Percentiles rank a stretch among this genome's conserved stretches.
phyloP scores from a whole-genome alignment of 2,797 vertebrate species.

The Tenualosa ilisha region DNA sequence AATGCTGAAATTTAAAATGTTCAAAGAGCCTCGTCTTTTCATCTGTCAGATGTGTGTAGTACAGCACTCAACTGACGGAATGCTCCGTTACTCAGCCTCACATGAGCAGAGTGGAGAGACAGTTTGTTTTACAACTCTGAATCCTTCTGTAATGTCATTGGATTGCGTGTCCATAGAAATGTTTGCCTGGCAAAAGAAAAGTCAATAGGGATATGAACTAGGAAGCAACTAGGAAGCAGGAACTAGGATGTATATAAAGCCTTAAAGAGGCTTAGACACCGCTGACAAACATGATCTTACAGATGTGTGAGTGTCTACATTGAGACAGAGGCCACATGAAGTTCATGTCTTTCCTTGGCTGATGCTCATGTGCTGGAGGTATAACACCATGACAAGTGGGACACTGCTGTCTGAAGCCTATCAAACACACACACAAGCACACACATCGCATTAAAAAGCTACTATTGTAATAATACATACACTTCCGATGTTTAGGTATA shows the following conservation, averaged over 20 bases:
- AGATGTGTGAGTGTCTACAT: background rate
- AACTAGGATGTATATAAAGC: too few species aligned
- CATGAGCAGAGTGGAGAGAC: too few species aligned
- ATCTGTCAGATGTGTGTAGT: too few species aligned
- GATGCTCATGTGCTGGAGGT: background rate
- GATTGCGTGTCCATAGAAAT: background rate
- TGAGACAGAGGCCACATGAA: background rate
- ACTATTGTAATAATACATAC: too few species aligned
- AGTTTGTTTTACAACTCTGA: too few species aligned
- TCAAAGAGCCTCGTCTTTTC: too few species aligned
- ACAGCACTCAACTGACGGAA: too few species aligned
- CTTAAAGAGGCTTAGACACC: too few species aligned
- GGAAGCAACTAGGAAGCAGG: too few species aligned
- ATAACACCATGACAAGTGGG: background rate
- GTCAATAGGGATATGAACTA: background rate
- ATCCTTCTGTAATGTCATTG: too few species aligned
- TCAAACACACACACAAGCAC: conserved; percentile 20
- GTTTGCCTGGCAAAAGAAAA: background rate
- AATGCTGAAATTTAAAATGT: background rate
- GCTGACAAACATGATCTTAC: background rate
- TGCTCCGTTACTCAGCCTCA: too few species aligned
- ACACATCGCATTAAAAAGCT: background rate
- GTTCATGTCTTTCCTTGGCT: background rate
- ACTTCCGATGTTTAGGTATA: too few species aligned
- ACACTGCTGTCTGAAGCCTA: background rate